Conservation (phyloP, 2,888 invertebrate species). For the Cerastoderma edule region DNA sequence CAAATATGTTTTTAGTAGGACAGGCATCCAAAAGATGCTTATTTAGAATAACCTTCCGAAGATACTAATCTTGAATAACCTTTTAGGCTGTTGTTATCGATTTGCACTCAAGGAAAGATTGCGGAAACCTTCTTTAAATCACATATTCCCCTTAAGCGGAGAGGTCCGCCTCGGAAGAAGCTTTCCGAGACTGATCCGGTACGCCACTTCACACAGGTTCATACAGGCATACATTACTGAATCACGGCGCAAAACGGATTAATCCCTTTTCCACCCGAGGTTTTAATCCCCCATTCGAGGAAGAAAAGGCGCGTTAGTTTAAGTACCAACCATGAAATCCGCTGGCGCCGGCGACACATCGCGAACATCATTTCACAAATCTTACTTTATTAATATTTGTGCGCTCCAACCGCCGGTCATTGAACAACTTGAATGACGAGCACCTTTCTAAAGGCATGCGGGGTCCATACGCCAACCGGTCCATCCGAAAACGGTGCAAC, state of each 20-base stretch:
- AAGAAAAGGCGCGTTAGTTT: constrained; percentile 11
- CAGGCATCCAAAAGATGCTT: too few relatives aligned
- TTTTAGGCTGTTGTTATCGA: too few relatives aligned
- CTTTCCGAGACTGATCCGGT: too few relatives aligned
- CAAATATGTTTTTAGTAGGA: too few relatives aligned
- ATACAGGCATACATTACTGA: neutral
- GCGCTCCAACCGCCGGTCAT: constrained; percentile 14
- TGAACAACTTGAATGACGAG: constrained; percentile 53
- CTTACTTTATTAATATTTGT: constrained; percentile 51
- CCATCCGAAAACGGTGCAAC: too few relatives aligned
- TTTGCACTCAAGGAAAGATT: too few relatives aligned
- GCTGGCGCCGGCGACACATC: constrained; percentile 50
- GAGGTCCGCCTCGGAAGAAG: too few relatives aligned
- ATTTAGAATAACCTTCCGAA: too few relatives aligned
- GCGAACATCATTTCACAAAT: constrained; percentile 51
- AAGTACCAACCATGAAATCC: constrained; percentile 41
- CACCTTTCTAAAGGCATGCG: constrained; percentile 44
- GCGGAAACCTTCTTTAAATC: too few relatives aligned
- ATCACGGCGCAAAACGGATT: neutral
- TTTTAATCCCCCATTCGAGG: constrained; percentile 13
- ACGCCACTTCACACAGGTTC: too few relatives aligned
- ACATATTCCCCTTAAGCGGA: too few relatives aligned
- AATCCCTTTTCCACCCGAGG: constrained; percentile 22
- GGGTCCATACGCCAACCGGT: constrained; percentile 36
- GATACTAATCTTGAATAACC: too few relatives aligned